Percentiles rank a stretch among this genome's conserved stretches.
These are phyloP conservation scores for Phylloscopus trochilus DNA, from an alignment of 2,113 vertebrate species.

Conservation along the genomic window DNA sequence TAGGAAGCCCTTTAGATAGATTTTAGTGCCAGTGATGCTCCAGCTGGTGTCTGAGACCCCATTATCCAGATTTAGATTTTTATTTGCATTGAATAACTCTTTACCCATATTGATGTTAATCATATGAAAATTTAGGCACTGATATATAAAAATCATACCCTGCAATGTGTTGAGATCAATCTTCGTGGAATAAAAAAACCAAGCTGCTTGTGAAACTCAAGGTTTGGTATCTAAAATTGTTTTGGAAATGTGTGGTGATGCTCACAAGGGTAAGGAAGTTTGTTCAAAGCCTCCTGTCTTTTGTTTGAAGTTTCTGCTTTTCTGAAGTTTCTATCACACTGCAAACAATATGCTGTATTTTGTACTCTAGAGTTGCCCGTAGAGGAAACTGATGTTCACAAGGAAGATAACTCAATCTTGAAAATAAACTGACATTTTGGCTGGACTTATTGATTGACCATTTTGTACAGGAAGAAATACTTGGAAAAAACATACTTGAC, in stretches of 20 bases:
- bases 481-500: not conserved
- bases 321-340: not conserved
- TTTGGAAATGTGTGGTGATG: not conserved
- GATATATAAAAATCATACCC: not conserved
- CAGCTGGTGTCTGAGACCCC: not conserved
- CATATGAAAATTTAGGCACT: not conserved
- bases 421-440: not conserved
- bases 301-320: not conserved
- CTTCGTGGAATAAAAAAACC: not conserved
- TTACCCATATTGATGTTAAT: not conserved
- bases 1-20: not conserved
- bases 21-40: not conserved
- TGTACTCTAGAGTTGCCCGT: not conserved
- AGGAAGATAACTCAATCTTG: not conserved
- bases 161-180: not conserved
- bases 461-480: not conserved
- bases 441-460: not conserved
- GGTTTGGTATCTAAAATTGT: not conserved
- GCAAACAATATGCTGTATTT: not conserved
- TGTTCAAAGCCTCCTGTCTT: not conserved
- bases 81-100: not conserved
- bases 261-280: not conserved
- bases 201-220: not conserved
- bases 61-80: not conserved
- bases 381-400: not conserved